A percentile compares a stretch with the other conserved stretches of the same genome.
Evolutionary conservation across 2,113 vertebrate species (phyloP).

Genomic region (Mastomys natalensis): DNA sequence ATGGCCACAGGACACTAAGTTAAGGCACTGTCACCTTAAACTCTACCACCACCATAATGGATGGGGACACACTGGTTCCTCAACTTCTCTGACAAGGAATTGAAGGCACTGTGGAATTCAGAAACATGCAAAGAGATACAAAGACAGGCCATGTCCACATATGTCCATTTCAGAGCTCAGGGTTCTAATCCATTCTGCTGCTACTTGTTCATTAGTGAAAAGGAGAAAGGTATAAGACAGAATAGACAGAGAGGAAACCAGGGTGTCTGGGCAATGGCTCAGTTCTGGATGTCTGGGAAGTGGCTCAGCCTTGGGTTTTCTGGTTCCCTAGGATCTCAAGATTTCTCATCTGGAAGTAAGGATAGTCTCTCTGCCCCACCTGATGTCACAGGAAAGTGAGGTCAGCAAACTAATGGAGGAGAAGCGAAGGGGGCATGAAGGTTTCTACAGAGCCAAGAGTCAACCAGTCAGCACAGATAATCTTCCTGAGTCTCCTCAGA

Average conservation of each 20-base stretch:
- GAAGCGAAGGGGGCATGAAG: not conserved
- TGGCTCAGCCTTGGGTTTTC: not conserved
- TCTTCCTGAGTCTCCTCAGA: not conserved
- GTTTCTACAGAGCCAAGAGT: not conserved
- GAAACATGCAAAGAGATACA: not conserved
- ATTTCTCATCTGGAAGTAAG: not conserved
- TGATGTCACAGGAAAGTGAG: not conserved
- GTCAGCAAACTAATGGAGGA: not conserved
- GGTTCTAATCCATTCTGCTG: not conserved
- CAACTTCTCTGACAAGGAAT: not conserved
- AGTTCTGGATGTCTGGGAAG: not conserved
- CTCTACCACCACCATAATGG: rapidly evolving
- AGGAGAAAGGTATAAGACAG: not conserved
- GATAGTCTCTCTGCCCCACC: rapidly evolving
- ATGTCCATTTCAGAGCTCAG: not conserved
- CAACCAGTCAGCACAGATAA: rapidly evolving
- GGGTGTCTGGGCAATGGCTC: slow-evolving; percentile 24
- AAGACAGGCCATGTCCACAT: not conserved
- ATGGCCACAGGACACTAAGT: not conserved
- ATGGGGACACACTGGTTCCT: rapidly evolving
- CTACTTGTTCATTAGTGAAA: not conserved
- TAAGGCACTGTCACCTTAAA: not conserved
- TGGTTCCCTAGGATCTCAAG: not conserved
- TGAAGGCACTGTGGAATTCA: not conserved
- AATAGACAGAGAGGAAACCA: not conserved